phyloP scores from a whole-genome alignment of 2,113 vertebrate genomes.

The Benitochromis conjunctus region DNA sequence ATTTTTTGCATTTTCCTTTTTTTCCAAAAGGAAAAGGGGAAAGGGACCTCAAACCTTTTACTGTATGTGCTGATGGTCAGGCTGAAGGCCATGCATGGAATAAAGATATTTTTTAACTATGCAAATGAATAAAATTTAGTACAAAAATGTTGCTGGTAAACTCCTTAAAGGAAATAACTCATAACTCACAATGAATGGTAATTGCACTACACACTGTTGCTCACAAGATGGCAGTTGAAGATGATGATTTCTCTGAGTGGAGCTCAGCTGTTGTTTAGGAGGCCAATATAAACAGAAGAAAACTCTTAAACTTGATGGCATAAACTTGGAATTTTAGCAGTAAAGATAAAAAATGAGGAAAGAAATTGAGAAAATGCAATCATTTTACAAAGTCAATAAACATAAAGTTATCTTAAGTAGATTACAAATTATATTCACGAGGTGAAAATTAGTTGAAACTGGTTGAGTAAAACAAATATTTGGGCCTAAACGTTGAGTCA shows the following conservation, averaged over 20 bases:
- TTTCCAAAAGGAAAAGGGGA: neutral
- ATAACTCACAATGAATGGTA: neutral
- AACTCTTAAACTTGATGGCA: neutral
- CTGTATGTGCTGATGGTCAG: neutral
- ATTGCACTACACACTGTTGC: slow-evolving; percentile 8
- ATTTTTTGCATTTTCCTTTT: neutral
- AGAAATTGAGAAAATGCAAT: neutral
- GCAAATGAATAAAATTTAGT: neutral
- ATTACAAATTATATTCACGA: neutral
- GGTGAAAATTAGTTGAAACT: neutral
- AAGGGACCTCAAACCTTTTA: neutral
- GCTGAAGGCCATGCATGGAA: neutral
- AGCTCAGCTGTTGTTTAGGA: neutral
- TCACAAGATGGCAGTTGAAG: slow-evolving; percentile 52
- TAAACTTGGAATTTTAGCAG: neutral
- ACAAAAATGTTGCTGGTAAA: neutral
- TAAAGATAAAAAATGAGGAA: neutral
- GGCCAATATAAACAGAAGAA: neutral
- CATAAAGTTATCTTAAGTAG: neutral
- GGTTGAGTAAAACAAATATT: neutral
- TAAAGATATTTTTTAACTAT: neutral
- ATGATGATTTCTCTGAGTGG: neutral
- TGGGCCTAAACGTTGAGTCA: neutral
- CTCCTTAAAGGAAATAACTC: neutral
- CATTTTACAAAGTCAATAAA: neutral